Percentiles rank a stretch among this genome's conserved stretches.
Evolutionary conservation across 2,888 invertebrate species (phyloP).

Genomic region (Agonopterix alstromeriana): DNA sequence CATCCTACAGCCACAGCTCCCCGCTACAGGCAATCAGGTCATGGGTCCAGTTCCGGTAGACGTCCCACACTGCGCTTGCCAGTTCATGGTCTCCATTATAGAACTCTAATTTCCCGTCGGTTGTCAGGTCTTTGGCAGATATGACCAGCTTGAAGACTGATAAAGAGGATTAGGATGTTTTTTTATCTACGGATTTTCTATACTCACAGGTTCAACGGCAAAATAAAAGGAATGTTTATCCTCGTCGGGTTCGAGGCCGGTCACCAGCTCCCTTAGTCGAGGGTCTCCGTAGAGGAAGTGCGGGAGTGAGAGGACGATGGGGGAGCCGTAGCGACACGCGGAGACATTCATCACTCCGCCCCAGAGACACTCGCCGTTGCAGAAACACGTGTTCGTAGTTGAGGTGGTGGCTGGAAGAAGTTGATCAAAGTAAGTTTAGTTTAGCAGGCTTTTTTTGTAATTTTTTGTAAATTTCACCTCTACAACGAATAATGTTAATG

Average conservation of each 20-base stretch:
- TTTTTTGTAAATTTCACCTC: background rate
- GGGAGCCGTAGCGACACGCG: conserved; percentile 86
- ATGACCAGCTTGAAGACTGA: too few relatives aligned
- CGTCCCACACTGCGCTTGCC: too few relatives aligned
- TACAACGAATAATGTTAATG: background rate
- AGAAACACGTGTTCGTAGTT: conserved; percentile 82
- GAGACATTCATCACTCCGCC: conserved; percentile 87
- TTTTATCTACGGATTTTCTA: too few relatives aligned
- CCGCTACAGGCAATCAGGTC: too few relatives aligned
- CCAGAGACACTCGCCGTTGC: conserved; percentile 83
- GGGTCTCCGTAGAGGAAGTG: conserved; percentile 89
- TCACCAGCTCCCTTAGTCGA: conserved; percentile 77
- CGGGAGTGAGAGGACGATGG: conserved; percentile 89
- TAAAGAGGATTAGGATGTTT: too few relatives aligned
- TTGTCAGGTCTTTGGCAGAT: too few relatives aligned
- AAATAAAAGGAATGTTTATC: conserved; percentile 86
- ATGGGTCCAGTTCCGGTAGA: too few relatives aligned
- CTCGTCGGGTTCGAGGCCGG: conserved; percentile 82
- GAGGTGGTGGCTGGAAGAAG: conserved; percentile 71
- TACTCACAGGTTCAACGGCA: conserved; percentile 83
- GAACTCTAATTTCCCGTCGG: too few relatives aligned
- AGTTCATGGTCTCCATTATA: too few relatives aligned
- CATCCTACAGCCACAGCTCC: too few relatives aligned
- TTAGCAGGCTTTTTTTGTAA: background rate
- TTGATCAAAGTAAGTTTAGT: background rate